phyloP scores from a whole-genome alignment of 2,888 invertebrate genomes.

The Congeria kusceri region DNA sequence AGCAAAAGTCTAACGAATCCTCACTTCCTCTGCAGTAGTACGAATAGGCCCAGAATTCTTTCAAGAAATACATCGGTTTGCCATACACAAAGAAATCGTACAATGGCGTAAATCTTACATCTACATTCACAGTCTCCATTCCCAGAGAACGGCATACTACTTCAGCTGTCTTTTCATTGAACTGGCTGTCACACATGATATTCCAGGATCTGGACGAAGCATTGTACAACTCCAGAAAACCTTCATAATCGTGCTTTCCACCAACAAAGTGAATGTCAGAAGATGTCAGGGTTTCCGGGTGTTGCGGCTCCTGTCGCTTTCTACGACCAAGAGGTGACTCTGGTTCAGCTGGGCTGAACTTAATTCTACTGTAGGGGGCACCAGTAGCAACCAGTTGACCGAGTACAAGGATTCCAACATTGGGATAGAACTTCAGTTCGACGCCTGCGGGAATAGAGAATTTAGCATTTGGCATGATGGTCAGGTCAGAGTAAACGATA shows the following conservation, averaged over 20 bases:
- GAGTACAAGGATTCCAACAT: conserved; percentile 97
- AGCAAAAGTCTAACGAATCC: conserved; percentile 86
- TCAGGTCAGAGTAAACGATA: conserved; percentile 93
- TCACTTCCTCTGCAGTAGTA: conserved; percentile 85
- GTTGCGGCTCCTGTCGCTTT: conserved; percentile 5
- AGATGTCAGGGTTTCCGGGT: conserved; percentile 27
- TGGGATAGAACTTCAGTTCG: conserved; percentile 96
- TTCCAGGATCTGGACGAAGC: conserved; percentile 98
- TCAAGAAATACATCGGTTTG: conserved; percentile 82
- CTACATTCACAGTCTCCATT: conserved; percentile 94
- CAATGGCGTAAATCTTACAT: conserved; percentile 89
- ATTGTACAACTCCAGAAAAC: conserved; percentile 98
- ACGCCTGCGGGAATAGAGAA: conserved; percentile 95
- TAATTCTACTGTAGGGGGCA: conserved; percentile 78
- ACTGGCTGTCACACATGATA: conserved; percentile 97
- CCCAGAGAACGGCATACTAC: conserved; percentile 98
- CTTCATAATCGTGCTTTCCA: conserved; percentile 90
- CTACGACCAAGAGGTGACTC: neutral
- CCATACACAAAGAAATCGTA: conserved; percentile 84
- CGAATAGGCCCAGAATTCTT: conserved; percentile 84
- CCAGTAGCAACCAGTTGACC: conserved; percentile 95
- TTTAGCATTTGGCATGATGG: conserved; percentile 97
- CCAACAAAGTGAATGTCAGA: conserved; percentile 87
- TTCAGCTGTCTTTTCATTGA: conserved; percentile 98
- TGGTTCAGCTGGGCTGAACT: conserved; percentile 54